A percentile compares a stretch with the other conserved stretches of the same genome.
These are phyloP conservation scores for Odontocolon sp. DNA, from an alignment of 2,888 invertebrate genomes.

Conservation along the genomic window DNA sequence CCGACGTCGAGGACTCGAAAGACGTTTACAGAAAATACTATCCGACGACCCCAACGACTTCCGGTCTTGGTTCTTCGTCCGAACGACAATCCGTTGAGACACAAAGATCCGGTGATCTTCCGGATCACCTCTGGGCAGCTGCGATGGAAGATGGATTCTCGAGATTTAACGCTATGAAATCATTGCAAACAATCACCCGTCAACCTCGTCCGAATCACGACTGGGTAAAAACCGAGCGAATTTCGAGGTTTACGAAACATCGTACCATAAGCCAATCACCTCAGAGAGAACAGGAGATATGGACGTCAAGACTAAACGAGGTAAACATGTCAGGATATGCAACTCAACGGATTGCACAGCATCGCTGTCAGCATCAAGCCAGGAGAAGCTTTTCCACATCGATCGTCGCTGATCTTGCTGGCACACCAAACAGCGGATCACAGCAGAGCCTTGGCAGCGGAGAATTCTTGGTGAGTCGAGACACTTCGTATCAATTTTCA, in stretches of 20 bases:
- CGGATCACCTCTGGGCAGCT: slow-evolving; percentile 74
- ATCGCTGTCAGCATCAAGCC: slow-evolving; percentile 73
- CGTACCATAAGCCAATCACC: slow-evolving; percentile 75
- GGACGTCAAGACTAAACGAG: slow-evolving; percentile 72
- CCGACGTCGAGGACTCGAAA: slow-evolving; percentile 70
- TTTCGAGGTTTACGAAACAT: slow-evolving; percentile 74
- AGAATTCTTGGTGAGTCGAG: slow-evolving; percentile 74
- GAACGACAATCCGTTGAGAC: slow-evolving; percentile 73
- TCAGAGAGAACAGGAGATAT: slow-evolving; percentile 70
- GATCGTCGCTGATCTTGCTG: slow-evolving; percentile 74
- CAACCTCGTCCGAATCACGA: slow-evolving; percentile 76
- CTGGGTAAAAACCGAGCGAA: slow-evolving; percentile 74
- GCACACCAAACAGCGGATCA: slow-evolving; percentile 71
- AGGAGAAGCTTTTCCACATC: slow-evolving; percentile 76
- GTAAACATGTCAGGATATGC: slow-evolving; percentile 67
- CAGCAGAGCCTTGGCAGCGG: slow-evolving; percentile 75
- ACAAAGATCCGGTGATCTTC: slow-evolving; percentile 70
- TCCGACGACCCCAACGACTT: slow-evolving; percentile 74
- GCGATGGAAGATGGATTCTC: slow-evolving; percentile 74
- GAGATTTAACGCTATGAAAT: slow-evolving; percentile 73
- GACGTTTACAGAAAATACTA: slow-evolving; percentile 70
- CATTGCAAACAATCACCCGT: slow-evolving; percentile 72
- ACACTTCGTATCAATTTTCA: background rate
- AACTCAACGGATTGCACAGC: slow-evolving; percentile 68
- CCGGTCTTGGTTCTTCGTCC: slow-evolving; percentile 74